Percentiles rank a stretch among this genome's conserved stretches.
phyloP scores from a whole-genome alignment of 2,113 vertebrate genomes.

The Pontoporia blainvillei region DNA sequence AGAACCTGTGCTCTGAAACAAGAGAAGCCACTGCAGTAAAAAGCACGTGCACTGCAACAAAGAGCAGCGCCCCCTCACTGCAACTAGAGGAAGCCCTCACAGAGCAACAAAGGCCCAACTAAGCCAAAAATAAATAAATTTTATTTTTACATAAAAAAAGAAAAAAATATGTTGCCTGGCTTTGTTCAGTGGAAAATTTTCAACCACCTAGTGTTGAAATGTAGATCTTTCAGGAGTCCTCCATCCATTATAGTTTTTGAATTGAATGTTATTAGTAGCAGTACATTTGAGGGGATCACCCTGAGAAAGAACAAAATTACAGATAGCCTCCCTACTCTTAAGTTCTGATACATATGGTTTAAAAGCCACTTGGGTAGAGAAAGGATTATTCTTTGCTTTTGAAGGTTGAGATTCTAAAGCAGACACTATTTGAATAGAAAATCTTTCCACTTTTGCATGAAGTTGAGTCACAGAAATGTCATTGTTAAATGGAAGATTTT shows the following conservation, averaged over 20 bases:
- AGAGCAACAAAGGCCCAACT: too few species aligned
- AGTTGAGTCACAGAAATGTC: background rate
- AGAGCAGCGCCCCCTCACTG: too few species aligned
- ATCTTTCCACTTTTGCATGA: background rate
- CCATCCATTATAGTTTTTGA: background rate
- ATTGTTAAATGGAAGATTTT: background rate
- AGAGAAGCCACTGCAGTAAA: too few species aligned
- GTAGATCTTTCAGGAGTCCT: background rate
- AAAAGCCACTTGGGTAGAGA: background rate
- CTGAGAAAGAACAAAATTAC: background rate
- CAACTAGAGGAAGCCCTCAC: too few species aligned
- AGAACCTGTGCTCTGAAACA: too few species aligned
- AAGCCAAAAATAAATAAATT: too few species aligned
- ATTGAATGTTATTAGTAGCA: background rate
- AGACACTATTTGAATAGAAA: background rate
- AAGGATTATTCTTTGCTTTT: background rate
- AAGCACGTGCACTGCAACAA: too few species aligned
- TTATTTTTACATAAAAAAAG: too few species aligned
- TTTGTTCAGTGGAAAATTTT: background rate
- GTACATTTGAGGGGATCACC: background rate
- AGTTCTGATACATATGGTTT: background rate
- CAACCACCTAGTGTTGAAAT: background rate
- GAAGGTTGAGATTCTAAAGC: background rate
- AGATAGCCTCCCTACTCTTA: background rate
- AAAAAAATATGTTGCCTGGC: too few species aligned